These are phyloP conservation scores for Crocidura indochinensis DNA, from an alignment of 2,797 vertebrate species.

Conservation along the genomic window DNA sequence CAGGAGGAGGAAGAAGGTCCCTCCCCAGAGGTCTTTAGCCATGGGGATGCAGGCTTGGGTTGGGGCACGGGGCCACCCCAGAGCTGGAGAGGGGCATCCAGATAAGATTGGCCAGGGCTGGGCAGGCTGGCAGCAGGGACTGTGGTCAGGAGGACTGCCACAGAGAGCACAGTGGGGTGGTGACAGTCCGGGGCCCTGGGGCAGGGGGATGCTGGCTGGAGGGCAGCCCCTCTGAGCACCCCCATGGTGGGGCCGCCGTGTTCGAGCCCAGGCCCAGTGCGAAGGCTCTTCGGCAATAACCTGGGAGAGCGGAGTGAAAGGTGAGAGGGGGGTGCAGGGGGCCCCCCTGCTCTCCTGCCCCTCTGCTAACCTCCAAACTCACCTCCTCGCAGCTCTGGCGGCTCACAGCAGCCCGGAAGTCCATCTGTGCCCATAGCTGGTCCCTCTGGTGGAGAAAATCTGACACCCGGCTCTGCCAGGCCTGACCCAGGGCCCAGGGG, in stretches of 20 bases:
- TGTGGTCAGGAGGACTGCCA: neutral
- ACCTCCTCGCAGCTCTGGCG: constrained; percentile 87
- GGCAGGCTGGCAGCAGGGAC: neutral
- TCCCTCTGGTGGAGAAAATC: constrained; percentile 84
- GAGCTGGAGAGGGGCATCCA: neutral
- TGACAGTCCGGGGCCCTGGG: constrained; percentile 66
- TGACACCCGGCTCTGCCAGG: constrained; percentile 74
- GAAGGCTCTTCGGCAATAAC: constrained; percentile 84
- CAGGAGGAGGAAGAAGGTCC: constrained; percentile 65
- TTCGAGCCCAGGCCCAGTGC: constrained; percentile 86
- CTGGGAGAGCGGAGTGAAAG: constrained; percentile 50
- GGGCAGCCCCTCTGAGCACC: constrained; percentile 81
- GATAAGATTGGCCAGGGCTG: neutral
- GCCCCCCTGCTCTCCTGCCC: neutral
- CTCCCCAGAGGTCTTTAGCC: constrained; percentile 27
- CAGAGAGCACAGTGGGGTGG: constrained; percentile 78
- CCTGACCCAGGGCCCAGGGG: constrained; percentile 84
- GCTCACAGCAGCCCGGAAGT: constrained; percentile 85
- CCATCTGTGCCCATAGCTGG: constrained; percentile 85
- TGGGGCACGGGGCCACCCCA: neutral
- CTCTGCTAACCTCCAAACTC: neutral
- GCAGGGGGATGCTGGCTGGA: constrained; percentile 29
- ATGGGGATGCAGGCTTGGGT: neutral
- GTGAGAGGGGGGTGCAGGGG: neutral
- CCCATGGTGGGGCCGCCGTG: constrained; percentile 81